Evolutionary conservation across 2,888 invertebrate species (phyloP).

Genomic region (Trisateles emortualis): DNA sequence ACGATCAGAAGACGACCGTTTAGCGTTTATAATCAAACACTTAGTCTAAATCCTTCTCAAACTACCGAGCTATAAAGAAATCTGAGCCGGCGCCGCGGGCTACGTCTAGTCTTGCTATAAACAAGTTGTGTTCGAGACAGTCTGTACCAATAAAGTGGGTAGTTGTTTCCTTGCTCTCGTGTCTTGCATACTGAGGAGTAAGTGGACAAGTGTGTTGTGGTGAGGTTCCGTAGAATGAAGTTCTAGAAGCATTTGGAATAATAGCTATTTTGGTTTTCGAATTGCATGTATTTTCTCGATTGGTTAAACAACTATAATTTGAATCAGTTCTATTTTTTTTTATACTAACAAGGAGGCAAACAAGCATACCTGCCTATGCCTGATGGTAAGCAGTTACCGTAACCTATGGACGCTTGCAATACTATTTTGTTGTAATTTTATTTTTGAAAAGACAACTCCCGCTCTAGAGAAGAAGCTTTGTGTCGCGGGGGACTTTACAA

Average conservation of each 20-base stretch:
- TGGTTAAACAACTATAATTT: no score
- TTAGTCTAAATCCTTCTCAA: not conserved
- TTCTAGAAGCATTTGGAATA: not conserved
- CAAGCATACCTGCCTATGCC: no score
- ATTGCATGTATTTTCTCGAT: no score
- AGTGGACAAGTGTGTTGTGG: conserved; percentile 12
- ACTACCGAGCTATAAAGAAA: conserved; percentile 17
- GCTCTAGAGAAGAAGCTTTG: no score
- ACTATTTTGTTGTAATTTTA: no score
- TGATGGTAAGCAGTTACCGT: no score
- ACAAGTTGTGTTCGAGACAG: conserved; percentile 45
- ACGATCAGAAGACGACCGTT: not conserved
- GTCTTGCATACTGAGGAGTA: conserved; percentile 36
- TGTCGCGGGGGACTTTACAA: no score
- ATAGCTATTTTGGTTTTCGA: not conserved
- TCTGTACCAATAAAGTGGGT: conserved; percentile 47
- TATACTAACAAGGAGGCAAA: no score
- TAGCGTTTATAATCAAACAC: not conserved
- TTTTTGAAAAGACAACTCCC: no score
- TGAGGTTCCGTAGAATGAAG: conserved; percentile 26
- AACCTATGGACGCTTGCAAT: no score
- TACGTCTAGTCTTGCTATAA: conserved; percentile 33
- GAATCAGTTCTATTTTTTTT: no score
- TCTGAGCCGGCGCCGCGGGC: conserved; percentile 35
- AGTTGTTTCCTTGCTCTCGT: conserved; percentile 41